phyloP scores from a whole-genome alignment of 1,140 invertebrate genomes.

The Drosophila virilis region DNA sequence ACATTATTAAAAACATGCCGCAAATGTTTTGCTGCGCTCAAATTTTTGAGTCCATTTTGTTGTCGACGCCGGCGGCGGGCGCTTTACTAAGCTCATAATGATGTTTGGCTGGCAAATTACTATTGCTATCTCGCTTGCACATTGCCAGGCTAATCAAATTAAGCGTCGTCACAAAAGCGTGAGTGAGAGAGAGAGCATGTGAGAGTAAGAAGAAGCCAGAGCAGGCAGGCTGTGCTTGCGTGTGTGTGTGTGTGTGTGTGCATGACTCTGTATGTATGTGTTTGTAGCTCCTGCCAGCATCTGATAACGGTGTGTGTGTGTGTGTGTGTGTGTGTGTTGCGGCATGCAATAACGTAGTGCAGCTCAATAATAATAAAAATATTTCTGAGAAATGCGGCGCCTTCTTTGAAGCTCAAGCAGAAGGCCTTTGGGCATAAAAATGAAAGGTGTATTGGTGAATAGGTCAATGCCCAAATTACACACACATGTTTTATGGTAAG shows the following conservation, averaged over 20 bases:
- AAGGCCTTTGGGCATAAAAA: background rate
- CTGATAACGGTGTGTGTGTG: slow-evolving; percentile 16
- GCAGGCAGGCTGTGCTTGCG: background rate
- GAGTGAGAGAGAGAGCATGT: slow-evolving; percentile 27
- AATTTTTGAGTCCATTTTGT: slow-evolving; percentile 83
- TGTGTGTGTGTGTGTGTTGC: slow-evolving; percentile 25
- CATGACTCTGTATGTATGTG: background rate
- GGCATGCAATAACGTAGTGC: slow-evolving; percentile 48
- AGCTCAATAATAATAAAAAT: slow-evolving; percentile 73
- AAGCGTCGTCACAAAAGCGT: slow-evolving; percentile 28
- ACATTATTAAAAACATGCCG: slow-evolving; percentile 84
- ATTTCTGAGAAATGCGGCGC: slow-evolving; percentile 62
- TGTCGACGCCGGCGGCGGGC: slow-evolving; percentile 27
- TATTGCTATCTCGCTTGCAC: slow-evolving; percentile 44
- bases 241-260: background rate
- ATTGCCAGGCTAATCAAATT: slow-evolving; percentile 67
- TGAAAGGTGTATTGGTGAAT: background rate
- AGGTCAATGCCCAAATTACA: background rate
- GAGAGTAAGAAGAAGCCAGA: slow-evolving; percentile 6
- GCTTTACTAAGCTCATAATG: slow-evolving; percentile 60
- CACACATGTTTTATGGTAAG: background rate
- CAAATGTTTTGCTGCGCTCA: slow-evolving; percentile 79
- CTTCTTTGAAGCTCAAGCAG: slow-evolving; percentile 36
- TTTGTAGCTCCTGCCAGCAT: slow-evolving; percentile 9
- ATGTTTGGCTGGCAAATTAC: slow-evolving; percentile 66